Percentiles rank a stretch among this genome's conserved stretches.
phyloP scores from a whole-genome alignment of 1,140 invertebrate genomes.

The Zelostemma sp. region DNA sequence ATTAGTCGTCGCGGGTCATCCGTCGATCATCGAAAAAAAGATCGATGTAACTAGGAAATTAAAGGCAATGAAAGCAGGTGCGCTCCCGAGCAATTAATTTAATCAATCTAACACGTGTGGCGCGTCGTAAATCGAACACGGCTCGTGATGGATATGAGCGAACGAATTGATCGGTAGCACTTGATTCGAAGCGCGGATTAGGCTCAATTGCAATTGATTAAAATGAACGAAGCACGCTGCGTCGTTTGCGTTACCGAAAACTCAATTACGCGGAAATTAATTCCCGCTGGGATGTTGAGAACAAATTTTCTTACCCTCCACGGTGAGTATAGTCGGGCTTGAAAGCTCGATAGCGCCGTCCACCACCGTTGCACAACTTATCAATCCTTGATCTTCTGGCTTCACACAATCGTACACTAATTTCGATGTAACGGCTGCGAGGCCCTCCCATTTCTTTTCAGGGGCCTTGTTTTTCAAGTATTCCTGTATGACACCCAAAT shows the following conservation, averaged over 20 bases:
- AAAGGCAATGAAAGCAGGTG: too few relatives aligned
- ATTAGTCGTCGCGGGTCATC: too few relatives aligned
- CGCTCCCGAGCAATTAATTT: too few relatives aligned
- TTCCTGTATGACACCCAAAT: too few relatives aligned
- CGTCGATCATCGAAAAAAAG: too few relatives aligned
- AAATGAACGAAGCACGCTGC: slow-evolving; percentile 15
- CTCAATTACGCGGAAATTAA: slow-evolving; percentile 20
- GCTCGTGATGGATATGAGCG: not conserved
- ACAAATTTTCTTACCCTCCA: slow-evolving; percentile 57
- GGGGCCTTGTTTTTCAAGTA: too few relatives aligned
- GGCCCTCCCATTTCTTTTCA: too few relatives aligned
- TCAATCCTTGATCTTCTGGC: slow-evolving; percentile 73
- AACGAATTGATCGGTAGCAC: not conserved
- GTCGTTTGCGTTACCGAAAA: slow-evolving; percentile 27
- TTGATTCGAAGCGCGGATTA: not conserved
- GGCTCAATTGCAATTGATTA: slow-evolving; percentile 6
- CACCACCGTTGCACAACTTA: slow-evolving; percentile 80
- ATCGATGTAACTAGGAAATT: too few relatives aligned
- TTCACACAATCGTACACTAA: slow-evolving; percentile 76
- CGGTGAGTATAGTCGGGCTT: slow-evolving; percentile 59
- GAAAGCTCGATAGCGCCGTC: slow-evolving; percentile 72
- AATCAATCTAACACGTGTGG: too few relatives aligned
- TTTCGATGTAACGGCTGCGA: slow-evolving; percentile 76
- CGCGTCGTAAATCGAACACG: too few relatives aligned
- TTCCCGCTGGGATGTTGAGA: slow-evolving; percentile 1